Conservation (phyloP, 2,888 invertebrate genomes). For the Andrena bucephala region DNA sequence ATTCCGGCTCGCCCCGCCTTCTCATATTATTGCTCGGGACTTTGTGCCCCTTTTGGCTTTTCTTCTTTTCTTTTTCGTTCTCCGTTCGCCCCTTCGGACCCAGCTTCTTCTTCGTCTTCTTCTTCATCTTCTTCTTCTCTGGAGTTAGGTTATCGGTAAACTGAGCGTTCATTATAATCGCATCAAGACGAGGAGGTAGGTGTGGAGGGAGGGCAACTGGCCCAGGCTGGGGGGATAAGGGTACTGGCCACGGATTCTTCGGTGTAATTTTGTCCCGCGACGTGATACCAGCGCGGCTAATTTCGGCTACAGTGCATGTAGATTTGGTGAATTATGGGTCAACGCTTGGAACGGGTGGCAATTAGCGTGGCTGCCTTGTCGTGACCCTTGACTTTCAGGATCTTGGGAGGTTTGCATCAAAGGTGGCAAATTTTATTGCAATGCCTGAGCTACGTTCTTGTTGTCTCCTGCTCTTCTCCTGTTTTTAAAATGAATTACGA, state of each 20-base stretch:
- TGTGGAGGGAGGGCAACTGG: conserved; percentile 53
- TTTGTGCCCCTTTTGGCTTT: conserved; percentile 35
- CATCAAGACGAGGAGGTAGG: conserved; percentile 77
- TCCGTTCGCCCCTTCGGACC: neutral
- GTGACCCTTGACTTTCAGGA: too few species aligned
- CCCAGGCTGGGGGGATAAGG: conserved; percentile 55
- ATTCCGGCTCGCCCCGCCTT: conserved; percentile 66
- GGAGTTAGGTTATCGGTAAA: conserved; percentile 78
- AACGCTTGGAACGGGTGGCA: too few species aligned
- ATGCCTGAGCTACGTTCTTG: too few species aligned
- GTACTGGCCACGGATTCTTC: conserved; percentile 81
- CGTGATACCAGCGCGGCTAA: conserved; percentile 66
- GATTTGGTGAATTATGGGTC: conserved; percentile 4
- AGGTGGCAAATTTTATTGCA: too few species aligned
- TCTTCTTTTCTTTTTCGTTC: conserved; percentile 59
- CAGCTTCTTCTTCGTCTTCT: conserved; percentile 7
- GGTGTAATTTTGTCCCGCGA: conserved; percentile 78
- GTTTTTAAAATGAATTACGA: neutral
- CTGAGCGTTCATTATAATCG: conserved; percentile 83
- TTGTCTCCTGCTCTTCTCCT: too few species aligned
- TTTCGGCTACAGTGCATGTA: conserved; percentile 26
- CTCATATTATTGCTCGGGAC: conserved; percentile 70
- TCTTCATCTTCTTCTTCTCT: conserved; percentile 54
- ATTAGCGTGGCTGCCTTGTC: too few species aligned
- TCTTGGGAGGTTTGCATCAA: too few species aligned